A percentile compares a stretch with the other conserved stretches of the same genome.
Conservation (phyloP, 2,113 vertebrate genomes). For the Pluvianellus socialis region DNA sequence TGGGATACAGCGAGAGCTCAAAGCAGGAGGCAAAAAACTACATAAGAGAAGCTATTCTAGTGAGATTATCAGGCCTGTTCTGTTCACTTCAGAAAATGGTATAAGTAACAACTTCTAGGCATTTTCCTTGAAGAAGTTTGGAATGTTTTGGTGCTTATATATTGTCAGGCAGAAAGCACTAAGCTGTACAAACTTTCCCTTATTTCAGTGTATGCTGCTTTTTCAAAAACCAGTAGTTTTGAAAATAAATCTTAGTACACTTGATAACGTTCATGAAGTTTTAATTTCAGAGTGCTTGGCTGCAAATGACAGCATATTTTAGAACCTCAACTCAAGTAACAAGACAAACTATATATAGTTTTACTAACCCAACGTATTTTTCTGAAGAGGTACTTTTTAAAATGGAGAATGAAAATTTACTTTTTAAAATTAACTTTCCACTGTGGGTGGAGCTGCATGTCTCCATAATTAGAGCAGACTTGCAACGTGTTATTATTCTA, state of each 20-base stretch:
- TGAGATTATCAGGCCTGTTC: not conserved
- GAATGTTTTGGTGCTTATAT: not conserved
- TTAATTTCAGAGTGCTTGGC: not conserved
- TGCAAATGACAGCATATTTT: not conserved
- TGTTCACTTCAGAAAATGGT: not conserved
- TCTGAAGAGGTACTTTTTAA: not conserved
- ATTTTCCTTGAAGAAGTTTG: not conserved
- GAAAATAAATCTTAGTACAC: not conserved
- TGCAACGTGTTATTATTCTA: constrained; percentile 13
- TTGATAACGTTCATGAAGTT: not conserved
- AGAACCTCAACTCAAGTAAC: not conserved
- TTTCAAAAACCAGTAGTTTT: not conserved
- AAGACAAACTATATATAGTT: not conserved
- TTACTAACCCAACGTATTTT: not conserved
- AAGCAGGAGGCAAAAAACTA: not conserved
- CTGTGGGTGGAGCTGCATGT: not conserved
- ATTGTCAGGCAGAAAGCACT: not conserved
- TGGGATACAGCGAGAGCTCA: not conserved
- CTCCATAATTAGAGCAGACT: not conserved
- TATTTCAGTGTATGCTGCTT: not conserved
- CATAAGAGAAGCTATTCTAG: not conserved
- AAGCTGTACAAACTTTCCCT: not conserved
- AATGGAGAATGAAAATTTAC: not conserved
- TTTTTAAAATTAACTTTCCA: not conserved
- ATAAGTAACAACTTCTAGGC: not conserved